A percentile compares a stretch with the other conserved stretches of the same genome.
These are phyloP conservation scores for Armadillidium nasatum DNA, from an alignment of 1,140 invertebrate genomes.

Conservation along the genomic window DNA sequence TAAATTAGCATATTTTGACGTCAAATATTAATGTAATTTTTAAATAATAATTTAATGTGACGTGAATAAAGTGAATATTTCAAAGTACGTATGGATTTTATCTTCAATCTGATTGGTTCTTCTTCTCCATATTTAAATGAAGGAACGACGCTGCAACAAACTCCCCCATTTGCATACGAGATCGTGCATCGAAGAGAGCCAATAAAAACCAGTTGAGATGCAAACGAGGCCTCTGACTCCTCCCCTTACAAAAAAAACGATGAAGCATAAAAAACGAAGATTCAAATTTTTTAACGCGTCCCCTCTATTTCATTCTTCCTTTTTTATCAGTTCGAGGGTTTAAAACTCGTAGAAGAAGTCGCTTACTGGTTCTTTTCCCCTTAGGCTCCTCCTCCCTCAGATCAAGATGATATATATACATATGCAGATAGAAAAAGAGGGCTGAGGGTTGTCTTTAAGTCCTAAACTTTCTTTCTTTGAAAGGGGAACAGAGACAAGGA, in stretches of 20 bases:
- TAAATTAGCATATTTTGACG: no score
- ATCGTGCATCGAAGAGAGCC: conserved; percentile 1
- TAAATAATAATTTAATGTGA: no score
- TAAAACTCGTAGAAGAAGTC: background rate
- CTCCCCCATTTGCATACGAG: background rate
- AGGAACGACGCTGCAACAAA: background rate
- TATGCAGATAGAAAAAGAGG: background rate
- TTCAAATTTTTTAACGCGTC: conserved; percentile 4
- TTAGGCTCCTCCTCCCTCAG: background rate
- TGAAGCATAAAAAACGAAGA: background rate
- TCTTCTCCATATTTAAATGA: background rate
- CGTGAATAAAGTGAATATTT: no score
- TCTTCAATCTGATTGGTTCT: background rate
- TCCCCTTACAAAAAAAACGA: background rate
- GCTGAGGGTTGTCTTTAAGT: background rate
- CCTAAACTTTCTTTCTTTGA: background rate
- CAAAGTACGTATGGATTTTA: background rate
- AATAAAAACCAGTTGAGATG: conserved; percentile 2
- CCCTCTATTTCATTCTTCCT: conserved; percentile 10
- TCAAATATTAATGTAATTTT: no score
- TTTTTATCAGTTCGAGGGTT: conserved; percentile 10
- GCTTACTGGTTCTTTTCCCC: conserved; percentile 3
- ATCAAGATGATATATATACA: background rate
- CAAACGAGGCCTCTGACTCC: background rate
- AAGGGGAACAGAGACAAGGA: background rate